Percentiles rank a stretch among this genome's conserved stretches.
Evolutionary conservation across 2,113 vertebrate species (phyloP).

Genomic region (Catharus bicknelli): DNA sequence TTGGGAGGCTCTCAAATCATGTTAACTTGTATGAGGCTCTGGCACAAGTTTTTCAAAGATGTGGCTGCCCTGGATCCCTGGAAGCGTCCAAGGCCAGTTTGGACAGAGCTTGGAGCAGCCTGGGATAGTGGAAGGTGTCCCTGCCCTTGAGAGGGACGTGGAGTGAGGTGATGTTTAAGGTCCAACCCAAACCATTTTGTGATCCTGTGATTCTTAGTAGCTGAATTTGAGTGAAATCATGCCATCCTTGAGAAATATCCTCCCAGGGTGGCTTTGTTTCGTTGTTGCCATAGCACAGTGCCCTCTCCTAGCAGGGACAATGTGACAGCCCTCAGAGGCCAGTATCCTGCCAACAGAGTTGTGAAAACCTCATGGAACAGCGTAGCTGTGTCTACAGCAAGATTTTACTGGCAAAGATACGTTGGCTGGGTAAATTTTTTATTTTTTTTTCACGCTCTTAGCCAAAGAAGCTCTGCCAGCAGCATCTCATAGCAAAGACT

Average conservation of each 20-base stretch:
- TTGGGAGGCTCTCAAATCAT: not conserved
- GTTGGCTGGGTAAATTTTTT: not conserved
- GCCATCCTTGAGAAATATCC: not conserved
- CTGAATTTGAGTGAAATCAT: not conserved
- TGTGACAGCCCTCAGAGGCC: constrained; percentile 19
- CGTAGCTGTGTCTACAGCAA: constrained; percentile 7
- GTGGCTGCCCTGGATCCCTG: not conserved
- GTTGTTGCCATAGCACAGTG: not conserved
- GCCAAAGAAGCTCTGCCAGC: constrained; percentile 6
- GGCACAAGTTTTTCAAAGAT: not conserved
- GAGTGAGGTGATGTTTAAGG: not conserved
- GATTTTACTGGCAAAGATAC: constrained; percentile 10
- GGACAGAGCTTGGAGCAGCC: not conserved
- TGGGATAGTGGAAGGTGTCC: accelerated
- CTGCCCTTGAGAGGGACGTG: not conserved
- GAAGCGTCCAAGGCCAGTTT: not conserved
- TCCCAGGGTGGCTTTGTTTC: not conserved
- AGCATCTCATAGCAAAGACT: constrained; percentile 2
- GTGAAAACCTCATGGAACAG: constrained; percentile 10
- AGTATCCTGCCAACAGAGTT: not conserved
- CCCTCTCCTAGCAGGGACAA: not conserved
- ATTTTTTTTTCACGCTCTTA: not conserved
- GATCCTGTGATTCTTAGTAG: not conserved
- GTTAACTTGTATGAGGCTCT: not conserved
- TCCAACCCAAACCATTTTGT: not conserved